Evolutionary conservation across 2,113 vertebrate species (phyloP).

Genomic region (Larimichthys crocea): DNA sequence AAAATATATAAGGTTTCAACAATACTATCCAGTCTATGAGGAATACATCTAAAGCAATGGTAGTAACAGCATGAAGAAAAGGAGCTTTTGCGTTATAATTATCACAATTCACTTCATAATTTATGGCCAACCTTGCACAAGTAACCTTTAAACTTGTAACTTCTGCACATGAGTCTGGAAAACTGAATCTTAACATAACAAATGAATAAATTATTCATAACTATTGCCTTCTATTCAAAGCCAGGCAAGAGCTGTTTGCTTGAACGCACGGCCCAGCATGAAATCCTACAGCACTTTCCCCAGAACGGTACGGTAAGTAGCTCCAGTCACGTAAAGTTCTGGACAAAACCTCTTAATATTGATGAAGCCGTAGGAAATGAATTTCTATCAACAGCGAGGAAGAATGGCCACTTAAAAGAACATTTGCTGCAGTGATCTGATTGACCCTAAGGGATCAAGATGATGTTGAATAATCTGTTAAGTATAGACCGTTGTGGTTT

Average conservation of each 20-base stretch:
- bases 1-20: background rate
- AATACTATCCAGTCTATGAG: background rate
- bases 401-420: slow-evolving; percentile 52
- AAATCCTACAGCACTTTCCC: slow-evolving; percentile 44
- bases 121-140: slow-evolving; percentile 19
- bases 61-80: background rate
- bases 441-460: slow-evolving; percentile 47
- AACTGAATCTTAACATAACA: slow-evolving; percentile 32
- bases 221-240: slow-evolving; percentile 41
- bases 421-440: slow-evolving; percentile 45
- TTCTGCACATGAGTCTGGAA: too few species aligned
- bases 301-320: slow-evolving; percentile 47
- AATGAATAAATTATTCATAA: slow-evolving; percentile 68
- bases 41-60: background rate
- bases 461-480: slow-evolving; percentile 68
- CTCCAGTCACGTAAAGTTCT: slow-evolving; percentile 53
- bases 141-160: slow-evolving; percentile 28
- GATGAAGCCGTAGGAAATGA: slow-evolving; percentile 33
- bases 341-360: slow-evolving; percentile 54
- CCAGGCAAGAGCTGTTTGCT: slow-evolving; percentile 43
- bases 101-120: slow-evolving; percentile 22
- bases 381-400: slow-evolving; percentile 40
- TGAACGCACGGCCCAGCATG: slow-evolving; percentile 32
- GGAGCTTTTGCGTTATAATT: background rate
- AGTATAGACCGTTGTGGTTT: slow-evolving; percentile 56